Evolutionary conservation across 23 tunicate species (phyloP).

Genomic region (Diplosoma virens): DNA sequence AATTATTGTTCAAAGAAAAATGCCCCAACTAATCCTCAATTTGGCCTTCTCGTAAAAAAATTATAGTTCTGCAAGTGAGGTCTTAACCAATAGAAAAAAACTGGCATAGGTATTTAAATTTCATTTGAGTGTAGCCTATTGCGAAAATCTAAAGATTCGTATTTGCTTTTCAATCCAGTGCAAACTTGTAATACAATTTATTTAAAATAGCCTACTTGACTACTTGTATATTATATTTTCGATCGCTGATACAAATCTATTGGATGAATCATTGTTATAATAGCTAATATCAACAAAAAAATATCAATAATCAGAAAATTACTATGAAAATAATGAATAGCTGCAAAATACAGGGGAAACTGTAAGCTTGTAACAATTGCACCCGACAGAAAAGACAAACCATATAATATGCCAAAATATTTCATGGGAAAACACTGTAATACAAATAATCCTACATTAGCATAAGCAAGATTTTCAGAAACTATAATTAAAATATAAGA

Average conservation of each 20-base stretch:
- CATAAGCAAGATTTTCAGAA: not conserved
- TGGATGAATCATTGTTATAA: not conserved
- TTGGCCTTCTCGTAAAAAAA: too few relatives aligned
- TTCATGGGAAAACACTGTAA: conserved; percentile 5
- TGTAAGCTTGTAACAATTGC: not conserved
- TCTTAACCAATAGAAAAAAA: too few relatives aligned
- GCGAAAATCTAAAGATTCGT: too few relatives aligned
- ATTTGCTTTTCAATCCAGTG: too few relatives aligned
- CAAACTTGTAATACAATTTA: too few relatives aligned
- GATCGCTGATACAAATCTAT: not conserved
- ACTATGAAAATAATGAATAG: not conserved
- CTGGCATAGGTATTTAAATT: too few relatives aligned
- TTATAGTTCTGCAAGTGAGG: too few relatives aligned
- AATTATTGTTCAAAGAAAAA: too few relatives aligned
- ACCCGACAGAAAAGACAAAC: not conserved
- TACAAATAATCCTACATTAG: not conserved
- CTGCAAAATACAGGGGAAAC: not conserved
- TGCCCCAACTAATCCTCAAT: too few relatives aligned
- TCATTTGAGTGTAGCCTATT: too few relatives aligned
- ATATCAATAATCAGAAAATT: not conserved
- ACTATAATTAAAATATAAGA: not conserved
- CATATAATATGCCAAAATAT: conserved; percentile 1
- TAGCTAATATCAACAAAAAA: not conserved
- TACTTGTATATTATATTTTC: too few relatives aligned
- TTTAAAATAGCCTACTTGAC: too few relatives aligned